Base-by-base conservation (phyloP, 2,797 vertebrate species). In the Silurus lanzhouensis region DNA sequence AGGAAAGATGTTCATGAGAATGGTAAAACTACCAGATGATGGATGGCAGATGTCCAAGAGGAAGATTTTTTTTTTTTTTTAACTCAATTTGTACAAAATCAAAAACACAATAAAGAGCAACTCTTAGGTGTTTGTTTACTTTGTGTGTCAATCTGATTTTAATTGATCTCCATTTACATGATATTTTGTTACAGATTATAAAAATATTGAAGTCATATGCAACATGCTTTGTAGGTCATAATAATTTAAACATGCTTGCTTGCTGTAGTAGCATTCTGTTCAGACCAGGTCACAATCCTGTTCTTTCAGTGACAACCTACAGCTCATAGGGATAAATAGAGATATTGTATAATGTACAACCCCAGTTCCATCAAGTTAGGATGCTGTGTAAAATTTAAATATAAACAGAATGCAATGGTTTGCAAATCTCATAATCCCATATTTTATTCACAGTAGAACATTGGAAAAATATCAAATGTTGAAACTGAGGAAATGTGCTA, bases 1-100 rank as follows among this genome's bases (percentile, higher is more conserved):
- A 99, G 98, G 89, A 96, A 98, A 96, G 98, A 99, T 84, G 92
- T 96, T 2, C 93, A 96, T 2, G 98, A 99, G 93, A 99, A 98
- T 67, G 98, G 98, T 86, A 99, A 99, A 93, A 88, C 95, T 66
- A 94, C 97, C 90, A 96, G 98, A 92, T 98, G 97, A 92, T 97
- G 92, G 78, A 80, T 12, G 55, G 75, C 52, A 58, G 25, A 2
- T 20, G 61, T 27, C 15, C 44, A 66, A 19, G 44, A 80, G 22
- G 61, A 66, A 6, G 14, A 10, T 48, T 48, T 63, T 46, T 79
- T 14, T n/a, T 74, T 15, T n/a, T 79, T 82, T 82, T 82, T 44
- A n/a, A 82, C 27, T 71, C 10, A 71, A 44, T 82, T 82, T 82
- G 81, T 82, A 60, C 14, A 72, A 83, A 83, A 72, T 61, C n/a